Percentiles rank a stretch among this genome's conserved stretches.
Evolutionary conservation across 2,113 vertebrate species (phyloP).

Genomic region (Benitochromis conjunctus): DNA sequence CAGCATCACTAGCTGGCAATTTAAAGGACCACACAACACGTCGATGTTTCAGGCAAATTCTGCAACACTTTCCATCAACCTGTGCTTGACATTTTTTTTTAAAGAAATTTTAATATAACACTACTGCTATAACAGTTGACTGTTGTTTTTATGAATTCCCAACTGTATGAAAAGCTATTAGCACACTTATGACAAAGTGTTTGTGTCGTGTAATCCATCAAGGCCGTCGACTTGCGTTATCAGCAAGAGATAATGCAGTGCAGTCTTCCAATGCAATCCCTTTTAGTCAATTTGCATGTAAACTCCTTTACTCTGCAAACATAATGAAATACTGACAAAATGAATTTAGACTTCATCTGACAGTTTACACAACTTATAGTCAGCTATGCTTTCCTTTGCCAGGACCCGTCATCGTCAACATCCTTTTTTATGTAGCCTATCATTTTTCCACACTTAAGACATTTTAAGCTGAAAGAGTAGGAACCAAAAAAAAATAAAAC

Average conservation of each 20-base stretch:
- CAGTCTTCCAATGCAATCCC: background rate
- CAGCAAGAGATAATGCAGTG: background rate
- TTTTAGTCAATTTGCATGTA: background rate
- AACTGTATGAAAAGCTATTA: background rate
- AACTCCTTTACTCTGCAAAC: background rate
- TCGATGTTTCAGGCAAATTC: background rate
- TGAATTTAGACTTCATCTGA: background rate
- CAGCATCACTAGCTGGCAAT: background rate
- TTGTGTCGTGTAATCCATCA: background rate
- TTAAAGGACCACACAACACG: background rate
- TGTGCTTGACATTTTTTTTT: background rate
- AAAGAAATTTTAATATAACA: background rate
- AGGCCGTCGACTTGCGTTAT: background rate
- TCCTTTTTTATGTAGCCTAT: background rate
- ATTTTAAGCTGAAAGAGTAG: background rate
- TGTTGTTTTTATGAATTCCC: background rate
- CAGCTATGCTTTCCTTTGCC: background rate
- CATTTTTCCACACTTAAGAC: background rate
- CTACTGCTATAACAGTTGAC: background rate
- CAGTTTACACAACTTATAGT: background rate
- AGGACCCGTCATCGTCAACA: background rate
- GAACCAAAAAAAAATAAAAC: rapidly evolving
- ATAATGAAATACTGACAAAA: background rate
- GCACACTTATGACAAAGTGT: background rate
- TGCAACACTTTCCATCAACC: background rate